A percentile compares a stretch with the other conserved stretches of the same genome.
These are phyloP conservation scores for Suncus etruscus DNA, from an alignment of 2,113 vertebrate species.

Conservation along the genomic window DNA sequence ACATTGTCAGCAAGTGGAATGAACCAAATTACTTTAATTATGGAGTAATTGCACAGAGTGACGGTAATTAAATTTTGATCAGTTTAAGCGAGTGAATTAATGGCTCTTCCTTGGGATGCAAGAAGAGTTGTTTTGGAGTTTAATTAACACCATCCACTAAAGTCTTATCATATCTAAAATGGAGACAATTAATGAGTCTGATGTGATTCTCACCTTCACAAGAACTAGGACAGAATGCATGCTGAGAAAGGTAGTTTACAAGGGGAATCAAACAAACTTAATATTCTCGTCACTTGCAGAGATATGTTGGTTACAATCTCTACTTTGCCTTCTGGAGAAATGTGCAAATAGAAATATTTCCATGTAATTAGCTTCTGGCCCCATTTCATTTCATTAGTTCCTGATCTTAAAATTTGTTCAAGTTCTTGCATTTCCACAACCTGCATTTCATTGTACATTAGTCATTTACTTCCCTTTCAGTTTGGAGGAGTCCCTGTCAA, in stretches of 20 bases:
- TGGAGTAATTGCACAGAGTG: slow-evolving; percentile 96
- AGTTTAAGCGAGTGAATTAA: slow-evolving; percentile 98
- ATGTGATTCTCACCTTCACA: slow-evolving; percentile 90
- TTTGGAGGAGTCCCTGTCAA: background rate
- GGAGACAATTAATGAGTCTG: slow-evolving; percentile 91
- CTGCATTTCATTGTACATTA: slow-evolving; percentile 33
- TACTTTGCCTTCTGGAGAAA: slow-evolving; percentile 86
- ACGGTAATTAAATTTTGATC: slow-evolving; percentile 99
- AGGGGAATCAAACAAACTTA: slow-evolving; percentile 85
- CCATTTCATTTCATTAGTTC: slow-evolving; percentile 83
- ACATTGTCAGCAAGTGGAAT: slow-evolving; percentile 95
- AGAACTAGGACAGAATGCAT: slow-evolving; percentile 87
- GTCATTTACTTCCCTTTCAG: background rate
- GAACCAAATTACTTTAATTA: slow-evolving; percentile 99
- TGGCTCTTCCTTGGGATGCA: slow-evolving; percentile 96
- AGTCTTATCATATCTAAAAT: slow-evolving; percentile 90
- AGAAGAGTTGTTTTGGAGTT: slow-evolving; percentile 90
- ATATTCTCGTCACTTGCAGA: slow-evolving; percentile 85
- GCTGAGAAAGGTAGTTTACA: slow-evolving; percentile 84
- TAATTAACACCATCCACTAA: slow-evolving; percentile 90
- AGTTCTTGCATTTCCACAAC: slow-evolving; percentile 57
- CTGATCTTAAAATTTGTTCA: slow-evolving; percentile 78
- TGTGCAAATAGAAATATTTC: slow-evolving; percentile 88
- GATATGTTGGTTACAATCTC: slow-evolving; percentile 80
- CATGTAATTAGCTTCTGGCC: slow-evolving; percentile 87